Percentiles rank a stretch among this genome's conserved stretches.
These are phyloP conservation scores for Platyscapa corneri DNA, from an alignment of 1,140 invertebrate species.

Conservation along the genomic window DNA sequence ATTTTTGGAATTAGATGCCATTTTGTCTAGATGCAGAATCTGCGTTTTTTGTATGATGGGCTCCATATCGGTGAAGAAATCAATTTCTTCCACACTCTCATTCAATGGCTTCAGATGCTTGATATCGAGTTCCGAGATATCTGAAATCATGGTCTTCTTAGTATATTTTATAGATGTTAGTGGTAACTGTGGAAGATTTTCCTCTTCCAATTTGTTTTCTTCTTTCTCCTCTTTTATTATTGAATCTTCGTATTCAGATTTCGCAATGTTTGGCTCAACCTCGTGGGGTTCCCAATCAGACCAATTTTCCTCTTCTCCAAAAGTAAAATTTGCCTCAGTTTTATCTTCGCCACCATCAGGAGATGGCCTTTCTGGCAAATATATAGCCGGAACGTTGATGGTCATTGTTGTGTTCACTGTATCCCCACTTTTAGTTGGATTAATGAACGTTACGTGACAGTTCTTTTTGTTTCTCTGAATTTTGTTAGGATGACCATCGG, in stretches of 20 bases:
- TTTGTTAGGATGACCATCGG: constrained; percentile 84
- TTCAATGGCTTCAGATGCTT: constrained; percentile 78
- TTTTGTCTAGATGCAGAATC: constrained; percentile 66
- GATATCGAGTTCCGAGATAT: constrained; percentile 84
- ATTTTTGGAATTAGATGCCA: neutral
- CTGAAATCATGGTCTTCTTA: constrained; percentile 75
- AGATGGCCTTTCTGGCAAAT: constrained; percentile 82
- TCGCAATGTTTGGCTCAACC: constrained; percentile 22
- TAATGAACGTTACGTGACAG: constrained; percentile 47
- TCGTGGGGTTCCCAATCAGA: constrained; percentile 84
- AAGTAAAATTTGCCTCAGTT: constrained; percentile 74
- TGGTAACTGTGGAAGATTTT: neutral
- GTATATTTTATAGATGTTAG: constrained; percentile 27
- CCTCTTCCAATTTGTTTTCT: neutral
- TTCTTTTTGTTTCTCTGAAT: constrained; percentile 56
- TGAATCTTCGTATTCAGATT: neutral
- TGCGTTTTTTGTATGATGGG: constrained; percentile 83
- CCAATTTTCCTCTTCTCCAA: constrained; percentile 77
- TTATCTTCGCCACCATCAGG: constrained; percentile 88
- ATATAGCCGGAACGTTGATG: neutral
- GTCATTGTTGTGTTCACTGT: neutral
- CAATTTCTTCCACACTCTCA: constrained; percentile 73
- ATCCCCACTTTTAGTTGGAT: constrained; percentile 14
- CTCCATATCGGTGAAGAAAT: constrained; percentile 90
- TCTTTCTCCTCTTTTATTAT: neutral